Conservation (phyloP, 2,888 invertebrate genomes). For the Mamestra brassicae region DNA sequence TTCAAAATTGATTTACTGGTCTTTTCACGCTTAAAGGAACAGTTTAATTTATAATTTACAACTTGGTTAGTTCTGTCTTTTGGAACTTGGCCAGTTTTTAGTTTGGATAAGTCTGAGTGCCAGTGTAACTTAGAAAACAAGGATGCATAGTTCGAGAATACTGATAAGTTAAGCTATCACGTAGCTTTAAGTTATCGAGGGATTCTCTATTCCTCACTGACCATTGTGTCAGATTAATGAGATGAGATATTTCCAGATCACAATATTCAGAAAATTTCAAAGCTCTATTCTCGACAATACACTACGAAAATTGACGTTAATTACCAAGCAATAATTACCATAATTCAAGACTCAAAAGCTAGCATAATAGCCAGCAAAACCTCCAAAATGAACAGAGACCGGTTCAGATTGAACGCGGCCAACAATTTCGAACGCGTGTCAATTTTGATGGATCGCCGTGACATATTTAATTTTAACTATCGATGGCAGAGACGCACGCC, state of each 20-base stretch:
- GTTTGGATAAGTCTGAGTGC: neutral
- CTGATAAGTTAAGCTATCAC: neutral
- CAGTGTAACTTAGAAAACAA: neutral
- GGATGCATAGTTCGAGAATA: neutral
- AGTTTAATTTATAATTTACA: neutral
- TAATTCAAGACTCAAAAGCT: constrained; percentile 9
- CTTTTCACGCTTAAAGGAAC: neutral
- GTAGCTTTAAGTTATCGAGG: neutral
- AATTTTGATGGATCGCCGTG: constrained; percentile 74
- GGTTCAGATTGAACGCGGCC: constrained; percentile 57
- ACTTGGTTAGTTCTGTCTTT: neutral
- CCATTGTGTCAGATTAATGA: neutral
- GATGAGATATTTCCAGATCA: too few relatives aligned
- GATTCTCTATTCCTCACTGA: neutral
- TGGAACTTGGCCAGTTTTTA: constrained; percentile 3
- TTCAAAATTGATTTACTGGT: neutral
- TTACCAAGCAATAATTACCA: constrained; percentile 4
- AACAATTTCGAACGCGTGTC: constrained; percentile 70
- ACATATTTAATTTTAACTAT: constrained; percentile 75
- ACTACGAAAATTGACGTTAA: neutral
- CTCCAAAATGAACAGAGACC: constrained; percentile 29
- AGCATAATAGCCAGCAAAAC: constrained; percentile 19
- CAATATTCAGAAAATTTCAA: neutral
- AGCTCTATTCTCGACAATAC: neutral
- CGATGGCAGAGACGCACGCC: constrained; percentile 56